Percentiles rank a stretch among this genome's conserved stretches.
These are phyloP conservation scores for Pseudomyrmex sp. DNA, from an alignment of 1,140 invertebrate genomes.

Conservation along the genomic window DNA sequence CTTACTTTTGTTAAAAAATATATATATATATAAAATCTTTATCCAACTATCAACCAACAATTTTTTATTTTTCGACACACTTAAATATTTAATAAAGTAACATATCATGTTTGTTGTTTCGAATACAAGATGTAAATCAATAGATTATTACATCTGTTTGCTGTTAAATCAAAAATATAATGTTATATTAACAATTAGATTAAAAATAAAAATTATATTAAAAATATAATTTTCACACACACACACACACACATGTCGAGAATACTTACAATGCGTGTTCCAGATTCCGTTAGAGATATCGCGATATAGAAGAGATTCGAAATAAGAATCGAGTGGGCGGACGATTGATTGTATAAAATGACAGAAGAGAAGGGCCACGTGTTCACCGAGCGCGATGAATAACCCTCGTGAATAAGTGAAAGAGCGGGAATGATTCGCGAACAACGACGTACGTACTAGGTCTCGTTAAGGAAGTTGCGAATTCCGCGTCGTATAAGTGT, in stretches of 20 bases:
- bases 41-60: neutral
- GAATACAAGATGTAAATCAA: neutral
- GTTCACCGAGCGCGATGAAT: conserved; percentile 15
- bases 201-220: no score
- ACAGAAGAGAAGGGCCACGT: conserved; percentile 17
- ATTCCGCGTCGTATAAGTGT: neutral
- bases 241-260: no score
- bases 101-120: neutral
- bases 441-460: neutral
- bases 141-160: neutral
- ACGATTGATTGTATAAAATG: conserved; percentile 28
- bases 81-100: neutral
- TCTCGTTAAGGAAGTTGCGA: conserved; percentile 25
- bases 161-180: conserved; percentile 1
- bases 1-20: neutral
- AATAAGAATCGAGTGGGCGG: conserved; percentile 41
- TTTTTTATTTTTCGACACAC: neutral
- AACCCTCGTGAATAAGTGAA: conserved; percentile 14
- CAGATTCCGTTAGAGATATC: neutral
- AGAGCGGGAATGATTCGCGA: conserved; percentile 8
- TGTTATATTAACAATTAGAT: no score
- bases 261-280: neutral
- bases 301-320: conserved; percentile 22
- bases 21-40: neutral
- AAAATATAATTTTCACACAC: neutral